These are phyloP conservation scores for Idaea biselata DNA, from an alignment of 2,888 invertebrate genomes.

Conservation along the genomic window DNA sequence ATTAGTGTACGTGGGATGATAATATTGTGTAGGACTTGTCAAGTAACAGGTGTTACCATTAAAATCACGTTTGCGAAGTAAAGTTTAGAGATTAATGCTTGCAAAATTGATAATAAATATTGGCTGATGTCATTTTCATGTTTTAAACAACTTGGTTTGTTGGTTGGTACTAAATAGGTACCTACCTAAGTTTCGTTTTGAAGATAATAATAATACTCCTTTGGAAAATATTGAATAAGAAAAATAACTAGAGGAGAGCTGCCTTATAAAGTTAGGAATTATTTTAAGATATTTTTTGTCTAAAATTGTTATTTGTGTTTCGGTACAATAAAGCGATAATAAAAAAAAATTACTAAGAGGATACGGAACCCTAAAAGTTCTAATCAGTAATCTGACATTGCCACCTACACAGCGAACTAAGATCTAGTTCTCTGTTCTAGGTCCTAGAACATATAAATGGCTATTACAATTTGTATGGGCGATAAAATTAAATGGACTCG, in stretches of 20 bases:
- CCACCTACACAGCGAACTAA: slow-evolving; percentile 10
- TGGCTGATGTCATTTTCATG: neutral
- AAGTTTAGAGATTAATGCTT: slow-evolving; percentile 2
- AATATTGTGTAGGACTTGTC: slow-evolving; percentile 5
- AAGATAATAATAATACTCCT: no score
- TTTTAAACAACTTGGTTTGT: neutral
- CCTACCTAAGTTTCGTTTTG: no score
- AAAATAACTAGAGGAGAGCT: no score
- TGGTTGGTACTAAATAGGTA: neutral
- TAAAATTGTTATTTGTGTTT: no score
- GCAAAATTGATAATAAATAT: slow-evolving; percentile 3
- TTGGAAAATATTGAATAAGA: no score
- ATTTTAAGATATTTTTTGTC: no score
- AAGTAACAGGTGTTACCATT: slow-evolving; percentile 11
- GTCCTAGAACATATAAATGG: slow-evolving; percentile 16
- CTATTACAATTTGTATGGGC: slow-evolving; percentile 16
- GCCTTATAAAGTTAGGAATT: no score
- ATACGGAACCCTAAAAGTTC: neutral
- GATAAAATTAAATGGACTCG: slow-evolving; percentile 28
- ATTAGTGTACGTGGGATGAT: slow-evolving; percentile 11
- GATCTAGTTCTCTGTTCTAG: slow-evolving; percentile 16
- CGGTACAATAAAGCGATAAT: no score
- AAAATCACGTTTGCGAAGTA: slow-evolving; percentile 26
- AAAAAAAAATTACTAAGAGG: neutral
- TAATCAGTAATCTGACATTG: slow-evolving; percentile 13